A percentile compares a stretch with the other conserved stretches of the same genome.
phyloP scores from a whole-genome alignment of 1,140 invertebrate species.

The Maconellicoccus hirsutus region DNA sequence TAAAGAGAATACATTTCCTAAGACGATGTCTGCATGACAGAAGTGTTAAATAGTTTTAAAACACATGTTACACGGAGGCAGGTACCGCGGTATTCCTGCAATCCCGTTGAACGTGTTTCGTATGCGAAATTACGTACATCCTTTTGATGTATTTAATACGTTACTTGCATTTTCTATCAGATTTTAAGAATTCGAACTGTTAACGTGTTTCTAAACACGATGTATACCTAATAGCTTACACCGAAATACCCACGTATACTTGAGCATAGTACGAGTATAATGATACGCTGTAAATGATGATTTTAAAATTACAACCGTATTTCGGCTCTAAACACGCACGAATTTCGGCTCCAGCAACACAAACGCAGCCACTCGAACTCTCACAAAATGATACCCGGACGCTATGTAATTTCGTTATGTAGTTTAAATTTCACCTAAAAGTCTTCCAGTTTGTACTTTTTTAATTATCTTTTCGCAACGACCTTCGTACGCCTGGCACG shows the following conservation, averaged over 20 bases:
- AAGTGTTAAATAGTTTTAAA: not conserved
- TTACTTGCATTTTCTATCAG: not conserved
- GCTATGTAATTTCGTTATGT: not conserved
- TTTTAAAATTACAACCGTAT: not conserved
- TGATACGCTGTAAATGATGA: not conserved
- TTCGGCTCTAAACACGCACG: not conserved
- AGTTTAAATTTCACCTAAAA: no score
- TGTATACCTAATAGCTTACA: no score
- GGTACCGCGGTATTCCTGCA: not conserved
- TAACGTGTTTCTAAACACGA: not conserved
- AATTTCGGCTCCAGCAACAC: not conserved
- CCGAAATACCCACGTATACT: no score
- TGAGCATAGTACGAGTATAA: not conserved
- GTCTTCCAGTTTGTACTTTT: not conserved
- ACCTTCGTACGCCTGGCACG: not conserved
- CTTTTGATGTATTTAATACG: conserved; percentile 4
- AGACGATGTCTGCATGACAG: not conserved
- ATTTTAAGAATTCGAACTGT: not conserved
- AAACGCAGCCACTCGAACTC: not conserved
- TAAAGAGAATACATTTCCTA: not conserved
- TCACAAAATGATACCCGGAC: not conserved
- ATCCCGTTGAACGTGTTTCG: not conserved
- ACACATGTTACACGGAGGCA: not conserved
- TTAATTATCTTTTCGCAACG: not conserved
- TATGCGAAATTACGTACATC: conserved; percentile 3